Evolutionary conservation across 1,140 invertebrate species (phyloP).

Genomic region (Acromyrmex echinatior): DNA sequence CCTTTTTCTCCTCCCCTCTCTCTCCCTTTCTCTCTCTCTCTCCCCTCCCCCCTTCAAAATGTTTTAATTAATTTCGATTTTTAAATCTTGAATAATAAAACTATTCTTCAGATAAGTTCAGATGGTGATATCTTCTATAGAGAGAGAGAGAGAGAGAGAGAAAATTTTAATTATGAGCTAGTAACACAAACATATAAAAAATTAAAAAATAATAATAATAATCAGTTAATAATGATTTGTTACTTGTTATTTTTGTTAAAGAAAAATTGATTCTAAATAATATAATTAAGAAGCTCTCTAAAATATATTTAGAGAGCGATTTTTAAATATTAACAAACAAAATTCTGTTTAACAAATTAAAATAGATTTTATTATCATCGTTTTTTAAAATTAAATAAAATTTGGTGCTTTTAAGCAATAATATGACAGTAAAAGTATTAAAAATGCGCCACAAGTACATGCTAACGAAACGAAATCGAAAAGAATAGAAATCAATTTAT

Average conservation of each 20-base stretch:
- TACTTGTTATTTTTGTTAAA: background rate
- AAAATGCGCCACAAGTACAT: background rate
- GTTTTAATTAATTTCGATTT: background rate
- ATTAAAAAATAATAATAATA: background rate
- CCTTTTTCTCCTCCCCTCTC: too few species aligned
- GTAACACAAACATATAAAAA: background rate
- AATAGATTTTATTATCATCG: background rate
- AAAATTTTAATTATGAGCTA: background rate
- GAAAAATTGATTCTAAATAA: background rate
- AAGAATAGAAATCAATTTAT: slow-evolving; percentile 70
- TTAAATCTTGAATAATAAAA: background rate
- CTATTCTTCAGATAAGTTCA: background rate
- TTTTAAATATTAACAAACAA: background rate
- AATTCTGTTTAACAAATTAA: background rate
- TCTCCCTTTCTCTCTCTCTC: too few species aligned
- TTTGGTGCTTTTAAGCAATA: background rate
- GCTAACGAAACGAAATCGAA: background rate
- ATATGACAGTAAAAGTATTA: background rate
- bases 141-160: too few species aligned
- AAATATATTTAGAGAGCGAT: background rate
- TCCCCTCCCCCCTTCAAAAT: background rate
- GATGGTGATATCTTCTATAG: background rate
- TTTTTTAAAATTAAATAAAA: background rate
- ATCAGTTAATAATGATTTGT: background rate
- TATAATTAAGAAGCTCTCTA: background rate